phyloP scores from a whole-genome alignment of 2,888 invertebrate genomes.

The Brenthis hecate region DNA sequence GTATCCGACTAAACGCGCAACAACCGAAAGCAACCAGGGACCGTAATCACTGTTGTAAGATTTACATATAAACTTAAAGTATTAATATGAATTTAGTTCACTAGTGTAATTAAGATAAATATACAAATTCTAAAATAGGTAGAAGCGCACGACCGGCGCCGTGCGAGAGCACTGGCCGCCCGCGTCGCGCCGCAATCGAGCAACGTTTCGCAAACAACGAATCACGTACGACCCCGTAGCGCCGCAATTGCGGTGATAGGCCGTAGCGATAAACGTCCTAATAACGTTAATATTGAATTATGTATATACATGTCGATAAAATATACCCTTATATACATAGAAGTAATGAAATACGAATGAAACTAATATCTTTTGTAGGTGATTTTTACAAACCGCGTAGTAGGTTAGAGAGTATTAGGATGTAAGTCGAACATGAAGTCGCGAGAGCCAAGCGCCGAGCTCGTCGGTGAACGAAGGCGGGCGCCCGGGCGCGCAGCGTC shows the following conservation, averaged over 20 bases:
- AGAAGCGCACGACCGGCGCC: slow-evolving; percentile 46
- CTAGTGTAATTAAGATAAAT: slow-evolving; percentile 72
- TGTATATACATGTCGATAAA: slow-evolving; percentile 76
- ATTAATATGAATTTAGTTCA: slow-evolving; percentile 80
- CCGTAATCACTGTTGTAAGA: slow-evolving; percentile 69
- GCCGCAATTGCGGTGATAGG: slow-evolving; percentile 65
- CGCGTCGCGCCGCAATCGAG: slow-evolving; percentile 67
- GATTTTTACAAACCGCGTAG: slow-evolving; percentile 82
- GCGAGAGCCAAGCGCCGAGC: slow-evolving; percentile 70
- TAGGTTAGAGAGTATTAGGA: slow-evolving; percentile 74
- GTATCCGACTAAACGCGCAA: slow-evolving; percentile 51
- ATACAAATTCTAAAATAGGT: slow-evolving; percentile 67
- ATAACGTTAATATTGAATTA: slow-evolving; percentile 66
- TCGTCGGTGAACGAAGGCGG: slow-evolving; percentile 56
- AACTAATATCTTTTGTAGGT: slow-evolving; percentile 84
- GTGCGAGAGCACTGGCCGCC: slow-evolving; percentile 43
- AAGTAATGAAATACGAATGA: slow-evolving; percentile 79
- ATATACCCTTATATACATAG: slow-evolving; percentile 81
- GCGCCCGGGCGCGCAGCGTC: slow-evolving; percentile 55
- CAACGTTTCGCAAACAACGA: slow-evolving; percentile 83
- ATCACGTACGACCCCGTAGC: slow-evolving; percentile 79
- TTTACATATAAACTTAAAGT: slow-evolving; percentile 75
- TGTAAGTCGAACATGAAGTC: slow-evolving; percentile 73
- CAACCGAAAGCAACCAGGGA: slow-evolving; percentile 63
- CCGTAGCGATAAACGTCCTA: slow-evolving; percentile 75